Base-by-base conservation (phyloP, 2,113 vertebrate genomes). In the Bubo bubo region DNA sequence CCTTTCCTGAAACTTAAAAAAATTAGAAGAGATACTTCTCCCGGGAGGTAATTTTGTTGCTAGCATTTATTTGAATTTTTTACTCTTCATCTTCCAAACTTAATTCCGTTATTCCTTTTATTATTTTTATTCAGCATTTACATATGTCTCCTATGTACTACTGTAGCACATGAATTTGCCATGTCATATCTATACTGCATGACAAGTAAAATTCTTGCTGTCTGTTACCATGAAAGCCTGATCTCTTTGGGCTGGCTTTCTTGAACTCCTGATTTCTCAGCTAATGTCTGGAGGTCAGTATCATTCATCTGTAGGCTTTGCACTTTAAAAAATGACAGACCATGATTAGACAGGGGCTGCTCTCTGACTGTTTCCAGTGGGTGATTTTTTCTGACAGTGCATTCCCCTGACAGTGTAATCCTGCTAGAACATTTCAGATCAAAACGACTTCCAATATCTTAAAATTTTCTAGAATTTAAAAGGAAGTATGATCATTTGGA, bases 351-450 rank as follows among this genome's bases (percentile, higher is more conserved):
- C 76, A 86, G 76, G 16, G 56, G 16, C 58, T 91, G 52, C 18
- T 87, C 14, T 95, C 62, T 72, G 50, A 27, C 39, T 88, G 55
- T 96, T 95, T 96, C 87, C 66, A 93, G 80, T 82, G 73, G 27
- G 49, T 85, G 76, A 91, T 89, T 96, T 66, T 72, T 89, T 87
- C 41, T 97, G 95, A 96, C 86, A 91, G 77, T 43, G 10, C 32
- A 66, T 79, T 95, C 74, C 80, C 70, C 17, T 89, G 88, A 85
- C 71, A 81, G 66, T 82, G 49, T 93, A 96, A 91, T 89, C 30
- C 76, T 93, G 80, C 64, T 85, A 94, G 58, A 91, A 89, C 45
- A 75, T 82, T 91, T 95, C 76, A 72, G 73, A 82, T 79, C 70
- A 93, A 93, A 89, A 89, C 45, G 3, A 72, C 39, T 94, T 86